Conservation (phyloP, 2,888 invertebrate genomes). For the Lasioglossum vierecki region DNA sequence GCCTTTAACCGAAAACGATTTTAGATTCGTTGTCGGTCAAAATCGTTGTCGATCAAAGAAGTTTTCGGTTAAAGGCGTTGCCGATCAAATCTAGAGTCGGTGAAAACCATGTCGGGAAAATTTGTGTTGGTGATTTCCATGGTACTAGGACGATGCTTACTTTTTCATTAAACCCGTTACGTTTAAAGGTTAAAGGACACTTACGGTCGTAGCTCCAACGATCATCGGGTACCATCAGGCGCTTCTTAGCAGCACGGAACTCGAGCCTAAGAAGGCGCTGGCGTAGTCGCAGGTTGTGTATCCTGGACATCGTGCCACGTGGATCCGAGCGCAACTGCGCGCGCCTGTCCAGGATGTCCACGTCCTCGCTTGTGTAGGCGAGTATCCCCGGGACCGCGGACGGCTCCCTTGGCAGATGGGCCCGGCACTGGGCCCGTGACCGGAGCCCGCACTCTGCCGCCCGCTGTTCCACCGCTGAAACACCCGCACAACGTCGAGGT, state of each 20-base stretch:
- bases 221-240: slow-evolving; percentile 85
- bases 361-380: slow-evolving; percentile 85
- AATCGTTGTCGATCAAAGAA: too few species aligned
- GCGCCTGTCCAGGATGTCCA: slow-evolving; percentile 84
- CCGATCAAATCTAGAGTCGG: too few species aligned
- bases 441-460: slow-evolving; percentile 79
- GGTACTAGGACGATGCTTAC: too few species aligned
- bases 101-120: too few species aligned
- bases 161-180: too few species aligned
- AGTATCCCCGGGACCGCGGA: slow-evolving; percentile 77
- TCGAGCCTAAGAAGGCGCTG: slow-evolving; percentile 85
- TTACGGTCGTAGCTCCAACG: slow-evolving; percentile 86
- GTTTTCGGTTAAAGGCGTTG: too few species aligned
- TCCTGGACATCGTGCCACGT: slow-evolving; percentile 84
- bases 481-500: slow-evolving; percentile 84
- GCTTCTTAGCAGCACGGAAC: slow-evolving; percentile 84
- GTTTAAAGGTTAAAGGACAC: slow-evolving; percentile 65
- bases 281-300: slow-evolving; percentile 82
- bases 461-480: slow-evolving; percentile 83
- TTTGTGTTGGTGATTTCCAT: too few species aligned
- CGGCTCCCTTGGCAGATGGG: slow-evolving; percentile 65
- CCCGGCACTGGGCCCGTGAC: slow-evolving; percentile 71
- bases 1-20: too few species aligned
- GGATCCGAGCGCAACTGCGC: slow-evolving; percentile 81
- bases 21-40: too few species aligned